Evolutionary conservation across 2,113 vertebrate species (phyloP).

Genomic region (Erpornis zantholeuca): DNA sequence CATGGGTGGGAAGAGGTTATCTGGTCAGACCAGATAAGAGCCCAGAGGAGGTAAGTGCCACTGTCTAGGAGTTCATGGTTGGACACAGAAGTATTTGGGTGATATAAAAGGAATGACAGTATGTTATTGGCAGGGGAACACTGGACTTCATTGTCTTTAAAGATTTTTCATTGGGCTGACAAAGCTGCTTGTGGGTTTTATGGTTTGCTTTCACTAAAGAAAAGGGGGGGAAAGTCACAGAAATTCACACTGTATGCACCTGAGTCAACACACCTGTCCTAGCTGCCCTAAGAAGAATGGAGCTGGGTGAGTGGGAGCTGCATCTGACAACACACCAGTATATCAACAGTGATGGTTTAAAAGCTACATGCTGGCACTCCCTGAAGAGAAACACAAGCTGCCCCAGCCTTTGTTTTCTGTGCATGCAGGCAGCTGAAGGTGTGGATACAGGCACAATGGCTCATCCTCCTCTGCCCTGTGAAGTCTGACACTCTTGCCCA

Average conservation of each 20-base stretch:
- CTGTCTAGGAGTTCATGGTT: neutral
- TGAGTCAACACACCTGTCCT: neutral
- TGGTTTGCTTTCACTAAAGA: neutral
- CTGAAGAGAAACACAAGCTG: neutral
- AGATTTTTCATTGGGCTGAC: neutral
- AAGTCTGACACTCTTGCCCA: neutral
- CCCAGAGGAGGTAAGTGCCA: neutral
- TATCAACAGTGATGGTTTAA: neutral
- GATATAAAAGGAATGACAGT: neutral
- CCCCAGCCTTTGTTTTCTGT: neutral
- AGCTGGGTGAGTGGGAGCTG: neutral
- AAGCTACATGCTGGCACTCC: neutral
- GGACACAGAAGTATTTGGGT: neutral
- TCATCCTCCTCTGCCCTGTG: neutral
- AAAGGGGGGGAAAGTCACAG: neutral
- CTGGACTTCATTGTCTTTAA: neutral
- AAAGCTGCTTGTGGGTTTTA: neutral
- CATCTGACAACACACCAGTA: neutral
- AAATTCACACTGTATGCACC: neutral
- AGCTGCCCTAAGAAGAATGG: neutral
- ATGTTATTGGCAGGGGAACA: neutral
- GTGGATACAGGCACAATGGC: neutral
- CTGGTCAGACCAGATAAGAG: neutral
- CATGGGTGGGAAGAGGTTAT: rapidly evolving
- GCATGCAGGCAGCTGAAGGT: neutral